Evolutionary conservation across 1,140 invertebrate genomes (phyloP).

Genomic region (Rhyzopertha dominica): DNA sequence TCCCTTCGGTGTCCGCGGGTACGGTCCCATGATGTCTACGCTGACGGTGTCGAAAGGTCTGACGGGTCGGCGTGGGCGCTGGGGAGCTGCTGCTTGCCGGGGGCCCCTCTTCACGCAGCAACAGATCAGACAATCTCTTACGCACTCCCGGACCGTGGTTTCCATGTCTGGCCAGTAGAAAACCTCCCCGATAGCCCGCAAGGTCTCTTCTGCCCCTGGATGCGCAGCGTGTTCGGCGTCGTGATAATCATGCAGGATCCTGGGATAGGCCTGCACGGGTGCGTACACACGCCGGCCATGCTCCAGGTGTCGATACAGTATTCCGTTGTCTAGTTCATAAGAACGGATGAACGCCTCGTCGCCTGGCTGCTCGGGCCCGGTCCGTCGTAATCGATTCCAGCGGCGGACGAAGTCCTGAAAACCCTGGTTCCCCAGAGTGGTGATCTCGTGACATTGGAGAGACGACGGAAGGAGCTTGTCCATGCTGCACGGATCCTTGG

Average conservation of each 20-base stretch:
- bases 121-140: neutral
- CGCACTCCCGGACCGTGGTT: neutral
- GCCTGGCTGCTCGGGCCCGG: neutral
- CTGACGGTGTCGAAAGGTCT: neutral
- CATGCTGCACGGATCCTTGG: neutral
- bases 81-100: neutral
- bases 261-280: neutral
- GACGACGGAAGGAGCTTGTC: neutral
- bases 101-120: neutral
- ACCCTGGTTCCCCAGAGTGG: neutral
- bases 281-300: neutral
- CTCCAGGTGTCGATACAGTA: neutral
- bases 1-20: neutral
- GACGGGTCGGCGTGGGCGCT: neutral
- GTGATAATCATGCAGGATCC: neutral
- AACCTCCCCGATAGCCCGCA: neutral
- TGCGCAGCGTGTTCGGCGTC: neutral
- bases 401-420: too few relatives aligned
- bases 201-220: neutral
- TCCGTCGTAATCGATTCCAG: neutral
- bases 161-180: neutral
- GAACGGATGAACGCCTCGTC: neutral
- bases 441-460: neutral
- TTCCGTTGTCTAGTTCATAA: neutral
- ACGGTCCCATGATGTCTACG: constrained; percentile 4